Conservation (phyloP, 2,113 vertebrate species). For the Prunella himalayana region DNA sequence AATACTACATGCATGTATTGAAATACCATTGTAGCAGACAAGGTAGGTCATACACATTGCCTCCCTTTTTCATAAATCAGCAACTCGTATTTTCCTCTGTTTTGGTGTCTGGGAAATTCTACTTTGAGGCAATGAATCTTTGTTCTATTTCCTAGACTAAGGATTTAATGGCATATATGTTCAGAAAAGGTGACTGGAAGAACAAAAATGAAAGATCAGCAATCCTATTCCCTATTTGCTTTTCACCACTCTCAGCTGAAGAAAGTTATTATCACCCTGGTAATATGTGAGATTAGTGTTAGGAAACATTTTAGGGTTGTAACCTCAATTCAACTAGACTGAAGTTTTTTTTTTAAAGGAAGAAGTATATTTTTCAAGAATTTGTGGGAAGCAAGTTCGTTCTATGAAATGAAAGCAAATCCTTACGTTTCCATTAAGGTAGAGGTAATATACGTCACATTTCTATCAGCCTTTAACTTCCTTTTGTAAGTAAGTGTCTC, state of each 20-base stretch:
- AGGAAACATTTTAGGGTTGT: conserved; percentile 49
- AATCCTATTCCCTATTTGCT: background rate
- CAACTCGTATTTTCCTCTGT: background rate
- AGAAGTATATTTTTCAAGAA: background rate
- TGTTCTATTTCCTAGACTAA: background rate
- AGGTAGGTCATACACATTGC: background rate
- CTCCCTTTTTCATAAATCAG: background rate
- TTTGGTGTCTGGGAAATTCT: background rate
- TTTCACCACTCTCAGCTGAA: conserved; percentile 16
- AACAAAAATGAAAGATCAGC: conserved; percentile 46
- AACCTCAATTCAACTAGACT: conserved; percentile 16
- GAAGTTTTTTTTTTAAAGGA: background rate
- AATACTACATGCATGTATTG: rapidly evolving
- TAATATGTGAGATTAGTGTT: conserved; percentile 47
- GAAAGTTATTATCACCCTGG: conserved; percentile 44
- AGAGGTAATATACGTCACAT: background rate
- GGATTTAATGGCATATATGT: background rate
- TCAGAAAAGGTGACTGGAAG: conserved; percentile 4
- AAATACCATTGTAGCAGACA: background rate
- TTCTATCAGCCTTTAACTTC: conserved; percentile 20
- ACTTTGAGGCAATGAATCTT: background rate
- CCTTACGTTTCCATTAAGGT: background rate
- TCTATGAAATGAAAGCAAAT: background rate
- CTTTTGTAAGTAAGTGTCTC: conserved; percentile 38
- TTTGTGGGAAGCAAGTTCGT: background rate